Base-by-base conservation (phyloP, 1,140 invertebrate genomes). In the Calliphora vicina region DNA sequence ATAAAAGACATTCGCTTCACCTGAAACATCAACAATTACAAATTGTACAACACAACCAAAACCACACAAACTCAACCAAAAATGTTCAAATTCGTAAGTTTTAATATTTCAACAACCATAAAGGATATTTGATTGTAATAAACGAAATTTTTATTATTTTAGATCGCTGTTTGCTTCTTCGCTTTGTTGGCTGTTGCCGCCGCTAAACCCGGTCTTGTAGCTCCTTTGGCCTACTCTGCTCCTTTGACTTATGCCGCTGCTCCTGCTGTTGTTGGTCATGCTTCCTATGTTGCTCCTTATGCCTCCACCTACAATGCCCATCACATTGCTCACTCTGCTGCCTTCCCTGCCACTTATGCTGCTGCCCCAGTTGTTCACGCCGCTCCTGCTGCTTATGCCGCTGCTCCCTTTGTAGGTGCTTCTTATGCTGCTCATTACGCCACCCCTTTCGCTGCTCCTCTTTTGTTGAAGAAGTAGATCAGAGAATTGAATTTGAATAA, bases 251-350 rank as follows among this genome's bases (percentile, higher is more conserved):
- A 89, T 74, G 90, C 13, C 12, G 88, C 91, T 8, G 90, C 91
- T 61, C 87, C 90, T 9, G 76, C 81, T 1, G 87, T 88, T 15
- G 85, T 87, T 42, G 88, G 88, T 23, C 85, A 84, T 83, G 86
- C 87, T 27, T 91, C 92, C 84, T 91, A 91, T 84, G 91, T 91
- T 8, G 92, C 92, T 83, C 91, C 92, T 2, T 92, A 92, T 76
- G 86, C 86, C 83, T 87, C 87, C 78, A 87, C 86, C 82, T 90
- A 87, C 80, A 84, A 81, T 25, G 86, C 87, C 26, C 84, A 85
- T 25, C 82, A 85, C 67, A 82, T 87, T 9, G 86, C 85, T 12
- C 86, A 87, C 25, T 85, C 84, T 83, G 35, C 35, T 35, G 35
- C 35, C 35, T 35, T 35, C 35, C 35, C 35, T 35, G 57, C 74